Evolutionary conservation across 2,888 invertebrate genomes (phyloP).

Genomic region (Tinea semifulvella): DNA sequence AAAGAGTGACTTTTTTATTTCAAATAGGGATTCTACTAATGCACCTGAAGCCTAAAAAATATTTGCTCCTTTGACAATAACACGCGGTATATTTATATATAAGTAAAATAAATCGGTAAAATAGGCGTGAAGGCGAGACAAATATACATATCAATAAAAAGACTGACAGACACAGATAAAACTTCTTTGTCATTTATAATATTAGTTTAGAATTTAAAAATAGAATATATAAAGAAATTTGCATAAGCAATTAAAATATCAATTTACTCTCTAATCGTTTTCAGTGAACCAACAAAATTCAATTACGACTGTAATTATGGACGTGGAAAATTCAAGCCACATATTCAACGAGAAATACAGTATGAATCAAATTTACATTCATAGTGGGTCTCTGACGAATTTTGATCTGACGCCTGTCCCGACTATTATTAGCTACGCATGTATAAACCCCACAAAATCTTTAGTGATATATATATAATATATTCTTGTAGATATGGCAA

Average conservation of each 20-base stretch:
- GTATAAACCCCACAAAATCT: no score
- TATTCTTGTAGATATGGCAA: no score
- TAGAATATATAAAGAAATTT: conserved; percentile 22
- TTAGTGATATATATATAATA: no score
- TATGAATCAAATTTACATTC: conserved; percentile 37
- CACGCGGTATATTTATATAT: no score
- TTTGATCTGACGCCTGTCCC: conserved; percentile 6
- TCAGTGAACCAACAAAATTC: conserved; percentile 35
- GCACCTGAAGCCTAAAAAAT: no score
- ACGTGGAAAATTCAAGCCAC: conserved; percentile 35
- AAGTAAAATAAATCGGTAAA: no score
- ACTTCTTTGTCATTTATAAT: neutral
- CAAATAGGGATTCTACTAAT: no score
- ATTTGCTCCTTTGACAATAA: no score
- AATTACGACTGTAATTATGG: conserved; percentile 38
- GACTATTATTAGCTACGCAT: conserved; percentile 5
- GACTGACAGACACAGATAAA: no score
- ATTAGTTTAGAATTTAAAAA: conserved; percentile 7
- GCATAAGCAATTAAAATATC: conserved; percentile 41
- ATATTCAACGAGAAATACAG: conserved; percentile 22
- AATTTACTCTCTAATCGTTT: conserved; percentile 34
- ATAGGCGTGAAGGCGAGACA: no score
- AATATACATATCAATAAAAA: no score
- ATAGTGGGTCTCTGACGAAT: conserved; percentile 22
- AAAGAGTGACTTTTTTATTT: no score